A percentile compares a stretch with the other conserved stretches of the same genome.
Conservation (phyloP, 2,888 invertebrate species). For the Xylophagus ater region DNA sequence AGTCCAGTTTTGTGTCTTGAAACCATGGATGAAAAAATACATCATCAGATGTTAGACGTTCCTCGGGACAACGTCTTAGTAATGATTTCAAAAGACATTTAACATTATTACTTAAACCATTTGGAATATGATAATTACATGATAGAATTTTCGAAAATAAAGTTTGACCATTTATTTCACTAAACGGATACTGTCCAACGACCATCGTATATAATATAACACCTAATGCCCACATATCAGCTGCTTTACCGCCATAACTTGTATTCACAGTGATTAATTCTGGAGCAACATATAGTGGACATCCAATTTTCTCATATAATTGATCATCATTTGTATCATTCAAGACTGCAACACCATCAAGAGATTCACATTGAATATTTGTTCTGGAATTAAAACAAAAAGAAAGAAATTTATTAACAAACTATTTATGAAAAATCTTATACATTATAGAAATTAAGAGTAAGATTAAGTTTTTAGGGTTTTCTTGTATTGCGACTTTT, state of each 20-base stretch:
- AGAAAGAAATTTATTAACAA: too few relatives aligned
- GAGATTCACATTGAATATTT: constrained; percentile 35
- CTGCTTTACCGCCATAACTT: constrained; percentile 34
- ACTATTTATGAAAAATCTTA: too few relatives aligned
- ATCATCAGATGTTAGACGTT: constrained; percentile 67
- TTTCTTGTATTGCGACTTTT: too few relatives aligned
- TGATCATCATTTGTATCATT: constrained; percentile 31
- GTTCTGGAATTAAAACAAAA: constrained; percentile 26
- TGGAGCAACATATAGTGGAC: constrained; percentile 36
- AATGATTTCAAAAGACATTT: constrained; percentile 74
- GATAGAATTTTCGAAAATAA: constrained; percentile 82
- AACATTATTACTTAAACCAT: constrained; percentile 67
- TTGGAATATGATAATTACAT: constrained; percentile 74
- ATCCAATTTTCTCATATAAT: constrained; percentile 35
- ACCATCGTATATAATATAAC: constrained; percentile 37
- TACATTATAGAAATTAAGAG: too few relatives aligned
- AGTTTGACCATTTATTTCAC: constrained; percentile 23
- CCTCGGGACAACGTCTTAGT: constrained; percentile 67
- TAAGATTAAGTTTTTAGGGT: too few relatives aligned
- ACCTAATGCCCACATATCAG: constrained; percentile 37
- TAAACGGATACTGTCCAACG: constrained; percentile 36
- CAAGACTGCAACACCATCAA: constrained; percentile 37
- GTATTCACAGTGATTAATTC: constrained; percentile 33
- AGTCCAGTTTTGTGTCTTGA: constrained; percentile 38
- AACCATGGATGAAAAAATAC: constrained; percentile 81